phyloP scores from a whole-genome alignment of 2,888 invertebrate species.

The Chromoteleia sp. region DNA sequence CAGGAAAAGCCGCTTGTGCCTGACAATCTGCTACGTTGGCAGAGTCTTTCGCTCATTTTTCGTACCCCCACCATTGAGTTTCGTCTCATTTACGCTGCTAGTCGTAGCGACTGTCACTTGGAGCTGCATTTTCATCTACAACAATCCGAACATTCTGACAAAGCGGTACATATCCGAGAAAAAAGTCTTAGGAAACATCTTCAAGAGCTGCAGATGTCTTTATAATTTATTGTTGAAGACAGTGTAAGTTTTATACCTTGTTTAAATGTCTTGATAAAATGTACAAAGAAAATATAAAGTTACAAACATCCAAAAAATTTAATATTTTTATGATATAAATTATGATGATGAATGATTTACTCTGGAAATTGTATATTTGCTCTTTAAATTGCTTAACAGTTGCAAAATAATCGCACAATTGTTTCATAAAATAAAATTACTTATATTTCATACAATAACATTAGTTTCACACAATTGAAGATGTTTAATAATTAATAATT shows the following conservation, averaged over 20 bases:
- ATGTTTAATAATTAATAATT: too few species aligned
- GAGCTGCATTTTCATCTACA: slow-evolving; percentile 70
- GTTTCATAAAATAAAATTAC: too few species aligned
- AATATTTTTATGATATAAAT: too few species aligned
- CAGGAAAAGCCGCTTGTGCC: background rate
- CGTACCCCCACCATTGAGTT: slow-evolving; percentile 73
- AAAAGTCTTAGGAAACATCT: slow-evolving; percentile 9
- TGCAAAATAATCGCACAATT: too few species aligned
- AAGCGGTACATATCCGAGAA: slow-evolving; percentile 12
- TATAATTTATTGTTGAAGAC: slow-evolving; percentile 24
- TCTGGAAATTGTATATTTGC: too few species aligned
- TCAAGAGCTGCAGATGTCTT: slow-evolving; percentile 14
- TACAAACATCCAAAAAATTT: too few species aligned
- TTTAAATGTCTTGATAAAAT: background rate
- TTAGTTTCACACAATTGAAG: too few species aligned
- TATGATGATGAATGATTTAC: too few species aligned
- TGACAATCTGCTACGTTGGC: slow-evolving; percentile 45
- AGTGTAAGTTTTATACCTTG: background rate
- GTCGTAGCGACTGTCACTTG: slow-evolving; percentile 75
- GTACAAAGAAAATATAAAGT: background rate
- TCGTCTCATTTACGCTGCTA: slow-evolving; percentile 77
- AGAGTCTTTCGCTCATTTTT: slow-evolving; percentile 73
- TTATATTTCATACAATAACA: too few species aligned
- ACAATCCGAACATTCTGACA: slow-evolving; percentile 51
- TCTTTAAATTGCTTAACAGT: too few species aligned